These are phyloP conservation scores for Falco concolor DNA, from an alignment of 2,797 vertebrate genomes.

Conservation along the genomic window DNA sequence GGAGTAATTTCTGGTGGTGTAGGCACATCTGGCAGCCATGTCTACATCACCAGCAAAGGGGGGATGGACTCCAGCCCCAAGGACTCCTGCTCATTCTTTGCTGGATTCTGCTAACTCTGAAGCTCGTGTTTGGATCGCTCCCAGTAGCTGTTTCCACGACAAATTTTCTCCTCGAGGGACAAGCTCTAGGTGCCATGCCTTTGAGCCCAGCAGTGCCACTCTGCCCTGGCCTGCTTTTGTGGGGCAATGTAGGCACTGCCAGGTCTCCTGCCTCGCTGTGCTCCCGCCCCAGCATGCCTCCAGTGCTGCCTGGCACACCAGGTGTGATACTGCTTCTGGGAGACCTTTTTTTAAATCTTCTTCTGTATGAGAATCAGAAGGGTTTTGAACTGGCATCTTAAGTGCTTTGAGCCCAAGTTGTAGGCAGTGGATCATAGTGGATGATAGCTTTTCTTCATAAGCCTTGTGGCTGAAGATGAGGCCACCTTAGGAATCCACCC, in stretches of 20 bases:
- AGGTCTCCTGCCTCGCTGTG: background rate
- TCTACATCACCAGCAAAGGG: background rate
- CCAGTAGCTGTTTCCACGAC: background rate
- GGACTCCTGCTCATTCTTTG: background rate
- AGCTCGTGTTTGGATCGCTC: background rate
- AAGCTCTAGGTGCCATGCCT: background rate
- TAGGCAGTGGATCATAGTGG: background rate
- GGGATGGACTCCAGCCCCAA: background rate
- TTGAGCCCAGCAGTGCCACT: background rate
- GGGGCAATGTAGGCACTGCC: accelerated
- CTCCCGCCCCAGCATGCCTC: background rate
- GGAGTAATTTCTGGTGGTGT: background rate
- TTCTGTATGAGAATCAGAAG: background rate
- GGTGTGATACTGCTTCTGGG: background rate
- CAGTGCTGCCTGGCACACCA: background rate
- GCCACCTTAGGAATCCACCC: background rate
- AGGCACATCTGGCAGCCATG: background rate
- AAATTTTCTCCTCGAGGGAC: background rate
- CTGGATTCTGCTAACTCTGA: background rate
- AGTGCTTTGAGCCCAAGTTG: background rate
- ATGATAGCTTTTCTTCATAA: background rate
- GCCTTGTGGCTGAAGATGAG: background rate
- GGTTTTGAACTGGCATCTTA: background rate
- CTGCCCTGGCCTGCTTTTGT: background rate
- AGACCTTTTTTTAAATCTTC: background rate